A percentile compares a stretch with the other conserved stretches of the same genome.
These are phyloP conservation scores for Belonocnema kinseyi DNA, from an alignment of 1,140 invertebrate species.

Conservation along the genomic window DNA sequence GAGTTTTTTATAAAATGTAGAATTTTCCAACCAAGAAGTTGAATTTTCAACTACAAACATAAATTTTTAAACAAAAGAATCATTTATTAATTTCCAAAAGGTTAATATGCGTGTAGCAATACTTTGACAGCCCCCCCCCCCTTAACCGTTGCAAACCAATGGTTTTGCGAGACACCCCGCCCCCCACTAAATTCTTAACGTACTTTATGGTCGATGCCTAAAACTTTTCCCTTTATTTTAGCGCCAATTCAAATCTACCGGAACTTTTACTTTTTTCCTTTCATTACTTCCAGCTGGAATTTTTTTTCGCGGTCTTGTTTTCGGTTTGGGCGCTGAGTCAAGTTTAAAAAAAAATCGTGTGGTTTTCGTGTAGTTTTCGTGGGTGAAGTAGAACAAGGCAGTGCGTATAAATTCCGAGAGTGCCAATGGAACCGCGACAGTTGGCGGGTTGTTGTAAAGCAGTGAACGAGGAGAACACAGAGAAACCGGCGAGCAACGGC, in stretches of 20 bases:
- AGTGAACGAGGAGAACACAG: neutral
- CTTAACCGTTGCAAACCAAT: no score
- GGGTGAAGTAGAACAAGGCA: constrained; percentile 16
- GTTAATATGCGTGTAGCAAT: no score
- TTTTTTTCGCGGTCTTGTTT: neutral
- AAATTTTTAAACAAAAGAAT: no score
- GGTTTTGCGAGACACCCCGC: no score
- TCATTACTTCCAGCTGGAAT: neutral
- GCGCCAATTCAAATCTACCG: neutral
- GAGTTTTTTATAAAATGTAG: no score
- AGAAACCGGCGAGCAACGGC: constrained; percentile 1
- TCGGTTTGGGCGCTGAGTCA: neutral
- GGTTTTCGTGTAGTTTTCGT: neutral
- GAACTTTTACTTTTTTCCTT: no score
- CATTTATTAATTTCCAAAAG: no score
- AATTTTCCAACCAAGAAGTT: no score
- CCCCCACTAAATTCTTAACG: no score
- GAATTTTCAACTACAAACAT: no score
- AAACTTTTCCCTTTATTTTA: neutral
- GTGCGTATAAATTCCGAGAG: constrained; percentile 15
- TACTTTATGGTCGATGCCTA: no score
- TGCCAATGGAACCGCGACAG: constrained; percentile 28
- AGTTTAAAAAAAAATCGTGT: neutral
- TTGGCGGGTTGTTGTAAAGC: constrained; percentile 12
- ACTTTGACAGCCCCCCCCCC: no score